These are phyloP conservation scores for Petrolisthes cinctipes DNA, from an alignment of 2,888 invertebrate species.

Conservation along the genomic window DNA sequence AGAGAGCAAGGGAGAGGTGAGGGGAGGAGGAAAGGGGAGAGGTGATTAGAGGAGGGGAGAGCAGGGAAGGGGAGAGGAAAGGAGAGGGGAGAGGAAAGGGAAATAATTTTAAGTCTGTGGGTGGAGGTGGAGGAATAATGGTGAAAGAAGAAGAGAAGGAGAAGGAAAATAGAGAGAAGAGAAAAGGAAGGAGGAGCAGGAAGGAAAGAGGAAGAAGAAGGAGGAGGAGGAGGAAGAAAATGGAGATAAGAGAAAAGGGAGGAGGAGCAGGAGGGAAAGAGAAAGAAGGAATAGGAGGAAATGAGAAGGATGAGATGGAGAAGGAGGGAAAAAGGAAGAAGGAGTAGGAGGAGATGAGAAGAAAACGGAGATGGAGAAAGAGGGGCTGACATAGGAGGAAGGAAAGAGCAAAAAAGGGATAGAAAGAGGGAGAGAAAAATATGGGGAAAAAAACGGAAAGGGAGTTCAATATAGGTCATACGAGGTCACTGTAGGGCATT, in stretches of 20 bases:
- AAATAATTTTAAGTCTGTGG: background rate
- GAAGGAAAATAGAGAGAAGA: background rate
- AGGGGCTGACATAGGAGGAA: background rate
- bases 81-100: background rate
- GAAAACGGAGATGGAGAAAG: background rate
- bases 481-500: no score
- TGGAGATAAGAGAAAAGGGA: background rate
- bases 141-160: background rate
- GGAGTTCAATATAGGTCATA: no score
- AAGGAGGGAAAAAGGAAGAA: background rate
- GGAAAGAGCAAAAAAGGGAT: background rate
- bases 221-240: background rate
- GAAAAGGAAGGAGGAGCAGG: background rate
- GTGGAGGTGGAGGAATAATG: background rate
- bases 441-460: no score
- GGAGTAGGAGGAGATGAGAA: background rate
- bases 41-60: background rate
- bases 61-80: background rate
- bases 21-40: background rate
- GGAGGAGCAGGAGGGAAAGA: background rate
- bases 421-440: background rate
- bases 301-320: background rate
- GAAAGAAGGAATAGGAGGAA: background rate
- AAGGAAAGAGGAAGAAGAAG: background rate
- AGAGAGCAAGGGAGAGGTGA: background rate